Percentiles rank a stretch among this genome's conserved stretches.
Evolutionary conservation across 2,888 invertebrate genomes (phyloP).

Genomic region (Eupithecia exiguata): DNA sequence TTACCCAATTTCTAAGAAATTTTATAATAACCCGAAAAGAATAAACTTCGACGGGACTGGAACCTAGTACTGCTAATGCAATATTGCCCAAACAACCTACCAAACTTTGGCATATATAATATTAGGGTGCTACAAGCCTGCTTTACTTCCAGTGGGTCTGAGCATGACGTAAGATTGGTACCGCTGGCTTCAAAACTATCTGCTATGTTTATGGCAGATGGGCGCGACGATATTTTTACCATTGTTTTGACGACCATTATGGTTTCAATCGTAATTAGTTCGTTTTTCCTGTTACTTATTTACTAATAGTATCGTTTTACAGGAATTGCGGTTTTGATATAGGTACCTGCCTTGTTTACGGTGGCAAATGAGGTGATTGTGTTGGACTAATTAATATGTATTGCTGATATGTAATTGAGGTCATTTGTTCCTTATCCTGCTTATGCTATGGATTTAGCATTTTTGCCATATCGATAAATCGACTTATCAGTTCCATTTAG

Average conservation of each 20-base stretch:
- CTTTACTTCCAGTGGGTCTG: not conserved
- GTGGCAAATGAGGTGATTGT: constrained; percentile 11
- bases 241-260: constrained; percentile 58
- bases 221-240: constrained; percentile 62
- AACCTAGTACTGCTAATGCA: too few species aligned
- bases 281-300: constrained; percentile 50
- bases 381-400: constrained; percentile 11
- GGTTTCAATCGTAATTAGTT: constrained; percentile 55
- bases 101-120: too few species aligned
- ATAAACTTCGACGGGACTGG: too few species aligned
- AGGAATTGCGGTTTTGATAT: constrained; percentile 22
- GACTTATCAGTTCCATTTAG: not conserved
- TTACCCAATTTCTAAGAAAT: too few species aligned
- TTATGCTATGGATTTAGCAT: not conserved
- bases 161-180: constrained; percentile 1
- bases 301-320: constrained; percentile 35
- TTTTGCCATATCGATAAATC: not conserved
- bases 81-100: too few species aligned
- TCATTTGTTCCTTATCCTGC: not conserved
- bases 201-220: constrained; percentile 56
- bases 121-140: not conserved
- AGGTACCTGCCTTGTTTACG: constrained; percentile 23
- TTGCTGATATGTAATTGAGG: constrained; percentile 21
- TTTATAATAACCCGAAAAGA: too few species aligned
- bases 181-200: constrained; percentile 18